Percentiles rank a stretch among this genome's conserved stretches.
These are phyloP conservation scores for Barbus barbus DNA, from an alignment of 2,113 vertebrate genomes.

Conservation along the genomic window DNA sequence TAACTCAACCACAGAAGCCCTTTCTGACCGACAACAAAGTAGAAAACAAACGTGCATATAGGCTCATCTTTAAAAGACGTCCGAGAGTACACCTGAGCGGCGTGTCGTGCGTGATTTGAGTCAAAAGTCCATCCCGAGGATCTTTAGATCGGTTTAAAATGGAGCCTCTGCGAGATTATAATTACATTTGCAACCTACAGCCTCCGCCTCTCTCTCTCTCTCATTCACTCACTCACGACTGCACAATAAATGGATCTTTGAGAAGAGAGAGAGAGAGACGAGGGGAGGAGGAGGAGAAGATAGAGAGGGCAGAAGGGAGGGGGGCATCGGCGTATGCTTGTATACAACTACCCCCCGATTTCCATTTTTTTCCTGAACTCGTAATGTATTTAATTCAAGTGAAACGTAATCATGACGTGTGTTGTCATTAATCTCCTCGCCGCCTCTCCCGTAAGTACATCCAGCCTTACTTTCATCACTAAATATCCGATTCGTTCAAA, in stretches of 20 bases:
- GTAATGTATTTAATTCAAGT: constrained; percentile 88
- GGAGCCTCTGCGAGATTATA: constrained; percentile 77
- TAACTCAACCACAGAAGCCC: neutral
- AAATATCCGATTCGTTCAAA: constrained; percentile 65
- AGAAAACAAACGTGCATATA: neutral
- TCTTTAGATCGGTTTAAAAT: constrained; percentile 76
- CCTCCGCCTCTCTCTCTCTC: constrained; percentile 54
- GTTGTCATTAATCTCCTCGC: constrained; percentile 84
- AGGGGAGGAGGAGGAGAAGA: constrained; percentile 67
- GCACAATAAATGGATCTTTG: constrained; percentile 71
- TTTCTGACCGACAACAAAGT: neutral
- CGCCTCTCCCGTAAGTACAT: constrained; percentile 85
- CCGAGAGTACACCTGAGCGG: neutral
- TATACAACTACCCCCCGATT: constrained; percentile 75
- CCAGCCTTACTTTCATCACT: constrained; percentile 79
- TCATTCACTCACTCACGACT: constrained; percentile 67
- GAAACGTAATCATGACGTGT: constrained; percentile 87
- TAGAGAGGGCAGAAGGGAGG: constrained; percentile 68
- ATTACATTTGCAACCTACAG: constrained; percentile 82
- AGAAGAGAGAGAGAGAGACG: constrained; percentile 69
- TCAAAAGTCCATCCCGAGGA: constrained; percentile 51
- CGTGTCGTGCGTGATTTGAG: neutral
- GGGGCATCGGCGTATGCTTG: constrained; percentile 81
- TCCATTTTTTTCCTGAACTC: constrained; percentile 80
- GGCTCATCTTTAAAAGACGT: neutral